These are phyloP conservation scores for Pachypsylla venusta DNA, from an alignment of 1,140 invertebrate species.

Conservation along the genomic window DNA sequence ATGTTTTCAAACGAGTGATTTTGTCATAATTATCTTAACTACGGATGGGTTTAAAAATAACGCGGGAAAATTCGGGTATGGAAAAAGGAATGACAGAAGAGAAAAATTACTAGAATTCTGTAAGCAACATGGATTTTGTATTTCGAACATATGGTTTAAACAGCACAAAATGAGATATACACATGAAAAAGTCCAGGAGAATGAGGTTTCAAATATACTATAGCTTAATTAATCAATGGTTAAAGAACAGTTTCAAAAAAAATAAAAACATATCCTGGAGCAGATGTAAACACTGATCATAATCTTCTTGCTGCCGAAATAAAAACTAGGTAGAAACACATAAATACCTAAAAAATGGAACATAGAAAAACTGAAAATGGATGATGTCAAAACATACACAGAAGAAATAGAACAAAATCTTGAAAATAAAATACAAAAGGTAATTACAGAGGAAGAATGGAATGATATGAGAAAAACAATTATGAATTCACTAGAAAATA, in stretches of 20 bases:
- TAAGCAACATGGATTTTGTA: not conserved
- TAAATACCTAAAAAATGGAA: constrained; percentile 6
- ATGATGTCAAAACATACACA: not conserved
- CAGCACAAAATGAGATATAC: not conserved
- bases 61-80: constrained; percentile 12
- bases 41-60: too few species aligned
- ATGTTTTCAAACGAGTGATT: too few species aligned
- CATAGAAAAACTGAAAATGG: not conserved
- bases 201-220: constrained; percentile 12
- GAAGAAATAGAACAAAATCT: not conserved
- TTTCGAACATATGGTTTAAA: constrained; percentile 8
- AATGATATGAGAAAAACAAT: not conserved
- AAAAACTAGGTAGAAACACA: not conserved
- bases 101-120: constrained; percentile 7
- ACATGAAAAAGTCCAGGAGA: constrained; percentile 10
- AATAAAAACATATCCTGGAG: constrained; percentile 9
- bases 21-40: too few species aligned
- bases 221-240: constrained; percentile 5
- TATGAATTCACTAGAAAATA: not conserved
- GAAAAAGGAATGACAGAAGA: constrained; percentile 12
- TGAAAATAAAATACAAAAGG: not conserved
- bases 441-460: not conserved
- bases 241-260: constrained; percentile 3
- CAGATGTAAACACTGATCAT: constrained; percentile 6
- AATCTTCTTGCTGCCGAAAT: not conserved